Conservation (phyloP, 2,888 invertebrate genomes). For the Parnassius smintheus region DNA sequence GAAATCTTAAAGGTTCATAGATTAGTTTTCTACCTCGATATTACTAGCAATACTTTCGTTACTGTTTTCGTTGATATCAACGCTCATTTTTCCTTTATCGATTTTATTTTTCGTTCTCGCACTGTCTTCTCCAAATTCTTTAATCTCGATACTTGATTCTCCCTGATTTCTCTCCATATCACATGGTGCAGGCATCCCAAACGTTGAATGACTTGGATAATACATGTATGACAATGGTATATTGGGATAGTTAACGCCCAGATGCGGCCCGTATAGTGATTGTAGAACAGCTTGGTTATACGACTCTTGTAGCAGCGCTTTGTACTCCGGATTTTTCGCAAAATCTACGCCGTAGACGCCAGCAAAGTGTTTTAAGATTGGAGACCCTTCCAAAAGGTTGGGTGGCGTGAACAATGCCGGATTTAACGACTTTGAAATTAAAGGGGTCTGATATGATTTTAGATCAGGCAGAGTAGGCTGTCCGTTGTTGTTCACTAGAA, state of each 20-base stretch:
- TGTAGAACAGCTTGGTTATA: conserved; percentile 76
- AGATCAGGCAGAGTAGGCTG: conserved; percentile 71
- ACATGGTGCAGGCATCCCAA: conserved; percentile 60
- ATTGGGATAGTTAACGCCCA: conserved; percentile 71
- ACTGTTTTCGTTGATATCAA: conserved; percentile 70
- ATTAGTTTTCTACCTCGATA: conserved; percentile 75
- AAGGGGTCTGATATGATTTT: conserved; percentile 59
- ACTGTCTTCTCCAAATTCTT: conserved; percentile 49
- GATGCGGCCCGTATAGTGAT: conserved; percentile 71
- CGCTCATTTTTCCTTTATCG: conserved; percentile 50
- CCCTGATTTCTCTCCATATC: conserved; percentile 62
- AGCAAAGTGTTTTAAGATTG: conserved; percentile 74
- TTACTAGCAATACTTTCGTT: conserved; percentile 77
- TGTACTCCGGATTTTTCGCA: conserved; percentile 73
- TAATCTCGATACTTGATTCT: conserved; percentile 47
- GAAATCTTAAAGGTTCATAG: neutral
- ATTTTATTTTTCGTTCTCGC: conserved; percentile 53
- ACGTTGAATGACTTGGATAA: conserved; percentile 69
- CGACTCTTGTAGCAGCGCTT: conserved; percentile 71
- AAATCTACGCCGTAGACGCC: conserved; percentile 77
- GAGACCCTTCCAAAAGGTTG: conserved; percentile 65
- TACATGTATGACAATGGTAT: conserved; percentile 73
- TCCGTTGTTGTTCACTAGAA: conserved; percentile 92
- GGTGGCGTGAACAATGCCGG: conserved; percentile 62
- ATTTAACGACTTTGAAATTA: conserved; percentile 61